These are phyloP conservation scores for Cryptomyrus ogoouensis DNA, from an alignment of 2,113 vertebrate species.

Conservation along the genomic window DNA sequence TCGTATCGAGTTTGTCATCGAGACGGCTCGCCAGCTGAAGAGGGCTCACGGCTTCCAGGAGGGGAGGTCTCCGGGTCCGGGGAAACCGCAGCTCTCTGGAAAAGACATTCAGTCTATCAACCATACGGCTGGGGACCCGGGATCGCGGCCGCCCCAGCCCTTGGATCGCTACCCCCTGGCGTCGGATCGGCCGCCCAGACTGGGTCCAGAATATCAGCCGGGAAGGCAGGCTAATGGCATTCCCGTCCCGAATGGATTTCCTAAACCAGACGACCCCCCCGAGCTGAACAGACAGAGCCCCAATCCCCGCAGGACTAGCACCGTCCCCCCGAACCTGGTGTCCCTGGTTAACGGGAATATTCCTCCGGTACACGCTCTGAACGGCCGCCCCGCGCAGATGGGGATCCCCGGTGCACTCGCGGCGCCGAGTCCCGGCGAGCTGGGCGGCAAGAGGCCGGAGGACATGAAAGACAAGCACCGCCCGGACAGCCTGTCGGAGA, in stretches of 20 bases:
- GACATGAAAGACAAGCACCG: constrained; percentile 71
- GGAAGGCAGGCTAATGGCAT: constrained; percentile 65
- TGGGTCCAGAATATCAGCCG: constrained; percentile 69
- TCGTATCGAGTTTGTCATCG: constrained; percentile 81
- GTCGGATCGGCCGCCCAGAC: constrained; percentile 63
- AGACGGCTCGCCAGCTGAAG: constrained; percentile 77
- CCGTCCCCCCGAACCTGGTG: constrained; percentile 72
- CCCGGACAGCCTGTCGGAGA: constrained; percentile 54
- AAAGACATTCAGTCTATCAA: constrained; percentile 62
- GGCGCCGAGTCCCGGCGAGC: constrained; percentile 44
- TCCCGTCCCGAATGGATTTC: constrained; percentile 71
- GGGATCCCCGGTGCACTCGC: constrained; percentile 53
- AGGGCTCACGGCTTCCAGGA: constrained; percentile 76
- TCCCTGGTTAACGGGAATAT: constrained; percentile 71
- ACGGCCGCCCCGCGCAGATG: constrained; percentile 54
- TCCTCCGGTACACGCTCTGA: constrained; percentile 53
- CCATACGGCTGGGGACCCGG: constrained; percentile 54
- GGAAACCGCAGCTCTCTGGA: constrained; percentile 57
- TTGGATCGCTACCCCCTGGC: constrained; percentile 76
- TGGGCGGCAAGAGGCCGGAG: constrained; percentile 62
- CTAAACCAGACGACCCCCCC: constrained; percentile 79
- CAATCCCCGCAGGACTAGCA: constrained; percentile 71
- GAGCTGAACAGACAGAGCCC: constrained; percentile 85
- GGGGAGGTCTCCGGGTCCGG: constrained; percentile 65
- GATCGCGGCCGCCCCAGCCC: constrained; percentile 65